These are phyloP conservation scores for Papilio elwesi DNA, from an alignment of 2,888 invertebrate genomes.

Conservation along the genomic window DNA sequence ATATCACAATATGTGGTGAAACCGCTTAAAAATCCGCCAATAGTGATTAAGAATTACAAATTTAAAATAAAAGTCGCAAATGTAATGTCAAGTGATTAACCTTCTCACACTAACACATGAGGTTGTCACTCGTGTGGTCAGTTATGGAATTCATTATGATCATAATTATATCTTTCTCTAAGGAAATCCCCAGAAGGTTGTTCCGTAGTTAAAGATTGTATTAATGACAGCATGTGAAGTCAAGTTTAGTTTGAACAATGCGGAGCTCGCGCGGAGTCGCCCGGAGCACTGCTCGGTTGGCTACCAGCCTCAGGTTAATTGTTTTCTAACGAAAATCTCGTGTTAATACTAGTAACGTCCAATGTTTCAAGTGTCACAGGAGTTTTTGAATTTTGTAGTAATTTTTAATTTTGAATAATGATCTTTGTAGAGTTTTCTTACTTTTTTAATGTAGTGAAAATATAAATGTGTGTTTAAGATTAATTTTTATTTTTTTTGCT, in stretches of 20 bases:
- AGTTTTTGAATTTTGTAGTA: background rate
- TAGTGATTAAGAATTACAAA: background rate
- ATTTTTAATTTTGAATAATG: background rate
- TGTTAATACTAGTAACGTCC: conserved; percentile 22
- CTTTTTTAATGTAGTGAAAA: too few species aligned
- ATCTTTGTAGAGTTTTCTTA: too few species aligned
- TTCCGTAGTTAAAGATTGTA: conserved; percentile 56
- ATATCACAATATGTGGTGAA: too few species aligned
- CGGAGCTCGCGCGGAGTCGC: conserved; percentile 77
- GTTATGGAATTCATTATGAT: conserved; percentile 31
- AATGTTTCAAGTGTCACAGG: conserved; percentile 11
- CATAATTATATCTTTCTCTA: conserved; percentile 45
- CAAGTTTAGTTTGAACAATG: conserved; percentile 75
- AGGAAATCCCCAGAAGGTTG: conserved; percentile 65
- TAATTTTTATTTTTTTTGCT: too few species aligned
- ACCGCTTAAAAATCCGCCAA: background rate
- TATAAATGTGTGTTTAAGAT: too few species aligned
- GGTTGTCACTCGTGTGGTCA: conserved; percentile 21
- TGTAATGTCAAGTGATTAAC: conserved; percentile 15
- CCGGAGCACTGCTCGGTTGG: conserved; percentile 63
- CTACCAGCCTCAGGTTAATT: conserved; percentile 64
- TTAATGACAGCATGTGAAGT: conserved; percentile 56
- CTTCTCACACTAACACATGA: conserved; percentile 30
- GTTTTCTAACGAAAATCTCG: conserved; percentile 28
- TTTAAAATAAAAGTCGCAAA: background rate